Evolutionary conservation across 2,113 vertebrate genomes (phyloP).

Genomic region (Pteropus alecto): DNA sequence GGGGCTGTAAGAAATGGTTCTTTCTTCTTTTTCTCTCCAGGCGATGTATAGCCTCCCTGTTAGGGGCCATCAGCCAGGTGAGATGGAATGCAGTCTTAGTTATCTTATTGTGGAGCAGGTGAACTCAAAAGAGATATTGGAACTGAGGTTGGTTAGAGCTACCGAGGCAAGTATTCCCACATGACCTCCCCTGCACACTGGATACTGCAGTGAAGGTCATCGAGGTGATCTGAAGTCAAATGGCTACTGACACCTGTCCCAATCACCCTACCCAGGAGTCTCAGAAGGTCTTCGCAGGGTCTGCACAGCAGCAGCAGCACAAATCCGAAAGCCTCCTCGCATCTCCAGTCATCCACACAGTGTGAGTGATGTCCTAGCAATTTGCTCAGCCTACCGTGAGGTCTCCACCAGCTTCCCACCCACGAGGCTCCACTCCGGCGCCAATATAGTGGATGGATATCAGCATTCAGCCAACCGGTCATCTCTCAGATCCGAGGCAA

Average conservation of each 20-base stretch:
- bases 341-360: not conserved
- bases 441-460: rapidly evolving
- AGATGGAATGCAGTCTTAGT: not conserved
- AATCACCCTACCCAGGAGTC: not conserved
- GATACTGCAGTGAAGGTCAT: not conserved
- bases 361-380: not conserved
- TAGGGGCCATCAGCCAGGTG: not conserved
- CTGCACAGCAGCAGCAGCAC: not conserved
- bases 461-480: not conserved
- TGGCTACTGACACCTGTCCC: not conserved
- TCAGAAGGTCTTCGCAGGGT: not conserved
- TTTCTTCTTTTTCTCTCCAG: not conserved
- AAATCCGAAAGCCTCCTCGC: not conserved
- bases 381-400: not conserved
- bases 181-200: not conserved
- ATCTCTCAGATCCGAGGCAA: not conserved
- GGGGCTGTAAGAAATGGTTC: not conserved
- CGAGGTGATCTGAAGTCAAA: not conserved
- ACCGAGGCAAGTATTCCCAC: not conserved
- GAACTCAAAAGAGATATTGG: not conserved
- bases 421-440: not conserved
- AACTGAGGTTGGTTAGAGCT: not conserved
- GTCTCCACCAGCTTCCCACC: not conserved
- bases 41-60: not conserved
- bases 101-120: not conserved